Evolutionary conservation across 2,888 invertebrate species (phyloP), one percentile per base, ranked within the genome.

Genomic region (Hydrotaea cyrtoneurina): DNA sequence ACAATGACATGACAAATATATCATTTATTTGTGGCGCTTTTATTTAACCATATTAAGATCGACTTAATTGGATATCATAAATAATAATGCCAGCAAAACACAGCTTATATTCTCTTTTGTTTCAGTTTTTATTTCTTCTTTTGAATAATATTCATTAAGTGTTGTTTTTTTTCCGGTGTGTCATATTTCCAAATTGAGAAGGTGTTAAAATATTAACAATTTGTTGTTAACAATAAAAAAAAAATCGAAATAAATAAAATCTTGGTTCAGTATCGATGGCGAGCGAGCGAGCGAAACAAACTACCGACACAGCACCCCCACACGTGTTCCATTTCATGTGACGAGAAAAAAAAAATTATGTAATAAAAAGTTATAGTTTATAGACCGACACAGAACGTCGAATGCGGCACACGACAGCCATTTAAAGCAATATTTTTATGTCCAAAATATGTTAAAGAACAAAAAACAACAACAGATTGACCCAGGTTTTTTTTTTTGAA

Each of bases 1-100:
- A 15, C 43, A 13, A 50, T 50, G 1, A n/a, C 39, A 39, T 39
- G 39, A 10, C 39, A 39, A 1, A 39, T 10, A 39, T 31, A 62
- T 17, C 23, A 39, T 78, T 75, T 71, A 62, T 75, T 71, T 78
- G 69, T 50, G 83, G 83, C 83, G 83, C 83, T 53, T 36, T 46
- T 43, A 62, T 57, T 43, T 78, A 43, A 46, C 83, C 83, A 80
- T 78, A 83, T 78, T 55, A 53, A 64, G 53, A 66, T 53, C n/a
- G n/a, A 5, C 73, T 21, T 43, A 77, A 77, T 69, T 80, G 55
- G 3, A 43, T 15, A 64, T 64, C 31, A 64, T 64, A 66, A 66
- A 39, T 66, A 39, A 39, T 31, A 36, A 26, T 26, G 7, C 31
- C 31, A 31, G 7, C 39, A 39, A 39, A 39, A 39, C n/a, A 10